These are phyloP conservation scores for Hoplodrina ambigua DNA, from an alignment of 2,888 invertebrate genomes.

Conservation along the genomic window DNA sequence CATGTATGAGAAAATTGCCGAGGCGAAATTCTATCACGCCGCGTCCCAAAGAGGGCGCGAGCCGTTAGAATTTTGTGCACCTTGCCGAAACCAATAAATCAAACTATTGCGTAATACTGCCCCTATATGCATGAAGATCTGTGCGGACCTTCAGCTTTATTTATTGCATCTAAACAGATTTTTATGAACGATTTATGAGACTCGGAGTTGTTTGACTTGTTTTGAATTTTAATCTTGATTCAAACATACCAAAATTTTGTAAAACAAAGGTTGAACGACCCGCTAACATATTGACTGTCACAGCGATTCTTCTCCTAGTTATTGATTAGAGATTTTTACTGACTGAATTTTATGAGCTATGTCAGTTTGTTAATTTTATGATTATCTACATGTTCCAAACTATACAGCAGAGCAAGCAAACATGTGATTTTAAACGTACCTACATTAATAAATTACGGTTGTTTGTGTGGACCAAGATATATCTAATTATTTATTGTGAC, in stretches of 20 bases:
- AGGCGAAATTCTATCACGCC: conserved; percentile 85
- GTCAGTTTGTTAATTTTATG: conserved; percentile 36
- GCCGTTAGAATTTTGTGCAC: conserved; percentile 86
- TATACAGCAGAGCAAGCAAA: conserved; percentile 34
- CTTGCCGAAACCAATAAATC: conserved; percentile 89
- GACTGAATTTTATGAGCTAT: conserved; percentile 1
- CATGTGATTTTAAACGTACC: conserved; percentile 54
- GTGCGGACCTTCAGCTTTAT: conserved; percentile 81
- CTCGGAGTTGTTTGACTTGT: conserved; percentile 66
- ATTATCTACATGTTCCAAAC: conserved; percentile 41
- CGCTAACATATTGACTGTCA: conserved; percentile 26
- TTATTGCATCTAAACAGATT: conserved; percentile 87
- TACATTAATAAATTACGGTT: conserved; percentile 64
- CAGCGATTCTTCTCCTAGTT: conserved; percentile 6
- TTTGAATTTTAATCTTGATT: conserved; percentile 68
- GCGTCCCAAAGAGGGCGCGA: conserved; percentile 75
- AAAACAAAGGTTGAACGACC: conserved; percentile 59
- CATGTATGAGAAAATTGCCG: conserved; percentile 85
- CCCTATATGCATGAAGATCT: conserved; percentile 87
- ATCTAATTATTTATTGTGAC: conserved; percentile 76
- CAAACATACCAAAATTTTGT: conserved; percentile 60
- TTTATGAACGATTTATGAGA: conserved; percentile 81
- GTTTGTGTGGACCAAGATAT: conserved; percentile 61
- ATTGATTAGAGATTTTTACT: conserved; percentile 29
- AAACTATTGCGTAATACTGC: conserved; percentile 88